phyloP scores from a whole-genome alignment of 2,888 invertebrate genomes.

The Dynastes maya region DNA sequence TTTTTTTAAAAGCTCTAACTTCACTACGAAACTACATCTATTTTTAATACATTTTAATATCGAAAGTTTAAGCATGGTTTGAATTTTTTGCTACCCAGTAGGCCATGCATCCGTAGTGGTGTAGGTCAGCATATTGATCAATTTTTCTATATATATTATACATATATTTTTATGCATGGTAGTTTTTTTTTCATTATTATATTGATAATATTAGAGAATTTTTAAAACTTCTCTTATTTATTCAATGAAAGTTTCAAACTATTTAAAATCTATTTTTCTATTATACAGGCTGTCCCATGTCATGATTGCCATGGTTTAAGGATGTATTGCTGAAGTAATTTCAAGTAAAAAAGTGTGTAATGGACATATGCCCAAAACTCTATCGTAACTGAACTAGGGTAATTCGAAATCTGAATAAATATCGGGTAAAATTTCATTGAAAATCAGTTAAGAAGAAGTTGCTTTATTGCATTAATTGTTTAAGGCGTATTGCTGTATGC shows the following conservation, averaged over 20 bases:
- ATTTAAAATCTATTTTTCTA: not conserved
- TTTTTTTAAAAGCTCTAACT: slow-evolving; percentile 20
- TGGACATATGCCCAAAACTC: too few relatives aligned
- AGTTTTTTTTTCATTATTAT: slow-evolving; percentile 51
- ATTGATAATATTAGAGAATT: slow-evolving; percentile 49
- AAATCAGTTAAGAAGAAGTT: too few relatives aligned
- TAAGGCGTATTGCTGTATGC: too few relatives aligned
- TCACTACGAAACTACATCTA: slow-evolving; percentile 18
- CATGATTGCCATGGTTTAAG: too few relatives aligned
- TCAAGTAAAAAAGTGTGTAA: too few relatives aligned
- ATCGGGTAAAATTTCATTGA: too few relatives aligned
- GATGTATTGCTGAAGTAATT: too few relatives aligned
- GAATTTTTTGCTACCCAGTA: slow-evolving; percentile 60
- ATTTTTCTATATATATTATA: slow-evolving; percentile 33
- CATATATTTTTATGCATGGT: slow-evolving; percentile 57
- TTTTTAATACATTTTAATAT: slow-evolving; percentile 30
- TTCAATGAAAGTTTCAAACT: slow-evolving; percentile 55
- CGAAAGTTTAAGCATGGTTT: slow-evolving; percentile 52
- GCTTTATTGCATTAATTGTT: too few relatives aligned
- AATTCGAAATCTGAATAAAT: too few relatives aligned
- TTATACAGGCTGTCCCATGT: too few relatives aligned
- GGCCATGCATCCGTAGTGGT: slow-evolving; percentile 61
- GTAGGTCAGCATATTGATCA: slow-evolving; percentile 59
- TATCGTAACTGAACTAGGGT: too few relatives aligned
- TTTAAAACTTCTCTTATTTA: slow-evolving; percentile 54